A percentile compares a stretch with the other conserved stretches of the same genome.
Conservation (phyloP, 1,140 invertebrate genomes). For the Pseudomyrmex cubaensis region DNA sequence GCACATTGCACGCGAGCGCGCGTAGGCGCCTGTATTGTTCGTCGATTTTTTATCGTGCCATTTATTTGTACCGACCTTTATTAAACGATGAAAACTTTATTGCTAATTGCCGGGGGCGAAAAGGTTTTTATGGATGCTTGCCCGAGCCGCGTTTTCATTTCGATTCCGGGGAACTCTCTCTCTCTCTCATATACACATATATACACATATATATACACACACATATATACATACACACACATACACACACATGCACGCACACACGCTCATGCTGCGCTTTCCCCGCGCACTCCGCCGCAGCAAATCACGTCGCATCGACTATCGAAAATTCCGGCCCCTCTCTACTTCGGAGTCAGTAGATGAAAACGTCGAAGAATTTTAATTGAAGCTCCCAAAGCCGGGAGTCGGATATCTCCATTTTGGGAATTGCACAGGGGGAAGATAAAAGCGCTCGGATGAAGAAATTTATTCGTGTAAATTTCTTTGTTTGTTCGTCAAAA, state of each 20-base stretch:
- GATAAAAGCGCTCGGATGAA: neutral
- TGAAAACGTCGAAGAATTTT: conserved; percentile 66
- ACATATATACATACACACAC: no score
- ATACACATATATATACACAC: no score
- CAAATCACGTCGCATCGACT: conserved; percentile 53
- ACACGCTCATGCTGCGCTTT: neutral
- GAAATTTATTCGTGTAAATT: conserved; percentile 11
- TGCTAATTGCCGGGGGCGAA: conserved; percentile 82
- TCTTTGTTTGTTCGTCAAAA: neutral
- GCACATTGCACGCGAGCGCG: conserved; percentile 54
- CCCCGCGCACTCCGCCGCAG: neutral
- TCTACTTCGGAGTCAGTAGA: conserved; percentile 48
- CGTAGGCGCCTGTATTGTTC: conserved; percentile 75
- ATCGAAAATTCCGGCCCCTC: conserved; percentile 17
- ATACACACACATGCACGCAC: no score
- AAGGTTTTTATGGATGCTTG: conserved; percentile 81
- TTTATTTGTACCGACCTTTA: conserved; percentile 83
- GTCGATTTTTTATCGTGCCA: conserved; percentile 82
- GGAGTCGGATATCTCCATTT: conserved; percentile 43
- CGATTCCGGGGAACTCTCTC: conserved; percentile 73
- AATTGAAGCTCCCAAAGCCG: conserved; percentile 37
- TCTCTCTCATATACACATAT: no score
- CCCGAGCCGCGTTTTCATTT: conserved; percentile 79
- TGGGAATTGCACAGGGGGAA: neutral
- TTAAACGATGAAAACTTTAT: conserved; percentile 84